Evolutionary conservation across 2,797 vertebrate species (phyloP), one percentile per base, ranked within the genome.

Genomic region (Enteromius fasciolatus): DNA sequence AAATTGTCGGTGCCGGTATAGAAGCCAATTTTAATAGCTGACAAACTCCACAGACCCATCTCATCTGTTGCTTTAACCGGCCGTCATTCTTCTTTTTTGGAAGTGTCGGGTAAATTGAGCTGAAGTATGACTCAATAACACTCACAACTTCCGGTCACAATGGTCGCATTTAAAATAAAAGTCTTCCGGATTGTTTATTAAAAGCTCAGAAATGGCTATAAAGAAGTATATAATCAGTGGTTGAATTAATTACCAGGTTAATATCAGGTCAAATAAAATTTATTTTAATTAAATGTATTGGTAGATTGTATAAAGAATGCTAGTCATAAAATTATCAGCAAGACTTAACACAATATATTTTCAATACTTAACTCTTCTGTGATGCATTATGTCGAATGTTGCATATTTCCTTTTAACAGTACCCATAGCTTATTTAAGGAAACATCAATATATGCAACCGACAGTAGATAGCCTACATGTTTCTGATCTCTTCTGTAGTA

Each of bases 21-120:
- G 14, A 23, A 17, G 50, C 7, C 36, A 3, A 54, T 3, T 68
- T 63, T 28, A 44, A 7, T 14, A 33, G 20, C 33, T 76, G 78
- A 11, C 79, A 41, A 18, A 48, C 72, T 8, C 31, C 14, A 12
- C 8, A 48, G 48, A 33, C 48, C 25, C 74, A 48, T 48, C 46
- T 67, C 48, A 41, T 33, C 15, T 48, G 54, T 72, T 72, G 23
- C 69, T 48, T 64, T 75, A 31, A 31, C 28, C 28, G 28, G 28
- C 28, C 84, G 44, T 70, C 76, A 74, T 46, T 69, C 69, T 76
- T 64, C 69, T 75, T 78, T 75, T 78, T 67, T 64, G 33, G 79
- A 84, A 72, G 48, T 31, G 39, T 83, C 20, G 18, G 64, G 61
- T 57, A 12, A 23, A 48, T 14, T 33, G 10, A 48, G 9, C 18